Conservation (phyloP, 2,888 invertebrate genomes). For the Polydrusus pterygomalis region DNA sequence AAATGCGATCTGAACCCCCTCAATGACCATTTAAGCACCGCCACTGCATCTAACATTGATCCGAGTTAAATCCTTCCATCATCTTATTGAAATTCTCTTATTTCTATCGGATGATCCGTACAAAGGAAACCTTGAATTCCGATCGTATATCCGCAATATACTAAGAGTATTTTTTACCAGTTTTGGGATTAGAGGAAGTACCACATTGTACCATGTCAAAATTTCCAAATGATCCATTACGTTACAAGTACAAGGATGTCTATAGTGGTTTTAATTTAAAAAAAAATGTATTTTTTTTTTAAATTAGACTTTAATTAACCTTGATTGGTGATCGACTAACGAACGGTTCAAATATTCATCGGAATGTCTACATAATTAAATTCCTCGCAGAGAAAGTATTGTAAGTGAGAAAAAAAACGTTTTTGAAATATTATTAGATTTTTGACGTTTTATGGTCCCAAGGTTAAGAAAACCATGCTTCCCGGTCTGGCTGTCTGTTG, state of each 20-base stretch:
- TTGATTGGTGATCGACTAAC: not conserved
- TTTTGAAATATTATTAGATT: too few species aligned
- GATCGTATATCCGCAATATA: constrained; percentile 24
- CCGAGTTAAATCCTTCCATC: not conserved
- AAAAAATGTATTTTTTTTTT: constrained; percentile 1
- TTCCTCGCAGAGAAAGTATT: too few species aligned
- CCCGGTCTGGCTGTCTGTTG: too few species aligned
- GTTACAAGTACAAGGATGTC: constrained; percentile 10
- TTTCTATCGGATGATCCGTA: constrained; percentile 23
- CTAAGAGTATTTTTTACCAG: not conserved
- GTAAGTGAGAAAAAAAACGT: too few species aligned
- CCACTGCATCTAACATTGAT: not conserved
- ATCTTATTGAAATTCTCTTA: constrained; percentile 4
- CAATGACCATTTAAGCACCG: not conserved
- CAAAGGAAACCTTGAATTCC: constrained; percentile 43
- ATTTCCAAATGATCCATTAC: constrained; percentile 5
- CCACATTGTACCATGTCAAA: not conserved
- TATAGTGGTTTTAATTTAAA: constrained; percentile 3
- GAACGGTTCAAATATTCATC: too few species aligned
- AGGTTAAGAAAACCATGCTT: too few species aligned
- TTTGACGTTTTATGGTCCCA: too few species aligned
- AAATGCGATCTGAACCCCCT: too few species aligned
- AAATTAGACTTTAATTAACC: not conserved
- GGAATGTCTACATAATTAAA: too few species aligned
- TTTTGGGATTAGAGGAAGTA: constrained; percentile 16